Percentiles rank a stretch among this genome's conserved stretches.
Evolutionary conservation across 2,797 vertebrate species (phyloP).

Genomic region (Enteromius trimaculatus): DNA sequence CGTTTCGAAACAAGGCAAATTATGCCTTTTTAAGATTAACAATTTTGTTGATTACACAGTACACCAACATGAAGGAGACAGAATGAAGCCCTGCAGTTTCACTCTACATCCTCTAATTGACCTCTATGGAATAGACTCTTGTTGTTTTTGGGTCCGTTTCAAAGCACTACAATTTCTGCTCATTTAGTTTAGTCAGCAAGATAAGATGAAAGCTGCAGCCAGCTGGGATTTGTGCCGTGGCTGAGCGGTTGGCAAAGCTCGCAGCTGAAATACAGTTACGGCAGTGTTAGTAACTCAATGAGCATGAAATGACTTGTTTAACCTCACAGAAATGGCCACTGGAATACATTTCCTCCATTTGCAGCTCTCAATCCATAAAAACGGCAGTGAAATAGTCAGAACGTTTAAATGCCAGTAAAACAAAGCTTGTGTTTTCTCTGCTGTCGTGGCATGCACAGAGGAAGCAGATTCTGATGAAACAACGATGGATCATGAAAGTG

Average conservation of each 20-base stretch:
- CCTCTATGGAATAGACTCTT: background rate
- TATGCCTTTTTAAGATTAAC: background rate
- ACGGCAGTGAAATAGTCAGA: background rate
- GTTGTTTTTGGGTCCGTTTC: constrained; percentile 37
- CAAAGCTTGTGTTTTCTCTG: background rate
- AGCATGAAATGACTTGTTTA: constrained; percentile 28
- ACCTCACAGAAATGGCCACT: constrained; percentile 1
- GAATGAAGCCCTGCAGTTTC: background rate
- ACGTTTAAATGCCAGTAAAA: background rate
- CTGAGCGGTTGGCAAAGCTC: background rate
- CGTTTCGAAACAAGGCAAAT: background rate
- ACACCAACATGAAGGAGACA: background rate
- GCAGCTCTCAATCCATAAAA: background rate
- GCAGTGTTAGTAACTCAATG: constrained; percentile 8
- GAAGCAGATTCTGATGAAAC: constrained; percentile 16
- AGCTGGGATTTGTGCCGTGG: constrained; percentile 21
- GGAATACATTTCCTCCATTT: background rate
- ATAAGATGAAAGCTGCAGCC: constrained; percentile 11
- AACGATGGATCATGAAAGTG: constrained; percentile 13
- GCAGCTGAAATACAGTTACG: constrained; percentile 1
- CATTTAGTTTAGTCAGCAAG: constrained; percentile 36
- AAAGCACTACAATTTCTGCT: constrained; percentile 20
- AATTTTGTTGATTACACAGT: background rate
- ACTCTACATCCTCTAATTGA: background rate
- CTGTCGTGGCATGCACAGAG: background rate